Base-by-base conservation (phyloP, 2,113 vertebrate genomes). In the Leucosticte australis region DNA sequence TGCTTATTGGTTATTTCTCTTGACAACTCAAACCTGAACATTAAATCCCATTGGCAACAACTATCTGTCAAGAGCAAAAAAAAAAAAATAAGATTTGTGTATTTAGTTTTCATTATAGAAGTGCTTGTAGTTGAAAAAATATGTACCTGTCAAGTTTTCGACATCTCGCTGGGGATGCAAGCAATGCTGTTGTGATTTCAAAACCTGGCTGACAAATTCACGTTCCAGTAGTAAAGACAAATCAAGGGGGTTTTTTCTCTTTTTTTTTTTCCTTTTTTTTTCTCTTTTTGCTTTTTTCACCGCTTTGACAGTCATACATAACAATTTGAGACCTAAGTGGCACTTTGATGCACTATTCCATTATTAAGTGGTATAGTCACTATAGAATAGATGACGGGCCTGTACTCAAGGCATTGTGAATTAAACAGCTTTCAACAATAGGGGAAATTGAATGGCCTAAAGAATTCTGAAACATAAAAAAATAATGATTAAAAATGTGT, bases 61-160 rank as follows among this genome's bases (percentile, higher is more conserved):
- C 98, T 98, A 98, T 98, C 98, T 98, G 98, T 98, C 98, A 98
- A 97, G 94, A 97, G 91, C 52, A 95, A 96, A 97, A 96, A 67
- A 87, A 62, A 62, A 80, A 81, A 94, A 97, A 96, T 44, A 97
- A 98, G 98, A 98, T 97, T 98, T 98, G 98, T 98, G 98, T 99
- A 98, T 99, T 99, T 99, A 99, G 98, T 99, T 99, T 99, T 99
- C 98, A 99, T 99, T 98, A 98, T 98, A 97, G 93, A 96, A 97
- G 96, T 98, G 98, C 98, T 98, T 98, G 97, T 98, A 98, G 98
- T 98, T 98, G 98, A 98, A 98, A 98, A 98, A 98, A 99, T 98
- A 98, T 98, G 98, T 98, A 98, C 98, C 99, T 99, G 99, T 99
- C 99, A 99, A 98, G 97, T 97, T 98, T 97, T 97, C 97, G 97